Percentiles rank a stretch among this genome's conserved stretches.
Evolutionary conservation across 2,113 vertebrate genomes (phyloP).

Genomic region (Chionomys nivalis): DNA sequence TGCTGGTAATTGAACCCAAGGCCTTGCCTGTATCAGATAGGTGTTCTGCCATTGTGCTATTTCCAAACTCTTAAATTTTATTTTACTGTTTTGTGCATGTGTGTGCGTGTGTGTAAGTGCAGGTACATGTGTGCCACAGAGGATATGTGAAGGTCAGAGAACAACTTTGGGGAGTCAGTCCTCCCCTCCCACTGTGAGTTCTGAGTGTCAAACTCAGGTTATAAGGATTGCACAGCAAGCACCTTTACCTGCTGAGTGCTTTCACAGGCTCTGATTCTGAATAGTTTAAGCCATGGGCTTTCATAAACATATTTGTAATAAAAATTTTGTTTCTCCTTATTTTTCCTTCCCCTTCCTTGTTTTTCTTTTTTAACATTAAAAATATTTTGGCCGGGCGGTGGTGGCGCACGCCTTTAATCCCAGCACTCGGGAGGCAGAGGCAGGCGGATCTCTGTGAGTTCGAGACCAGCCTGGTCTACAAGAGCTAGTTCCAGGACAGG

Average conservation of each 20-base stretch:
- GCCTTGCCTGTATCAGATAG: not conserved
- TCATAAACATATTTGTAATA: slow-evolving; percentile 21
- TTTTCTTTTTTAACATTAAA: slow-evolving; percentile 20
- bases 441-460: too few species aligned
- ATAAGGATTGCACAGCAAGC: not conserved
- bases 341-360: not conserved
- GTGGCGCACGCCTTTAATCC: too few species aligned
- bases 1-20: not conserved
- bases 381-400: too few species aligned
- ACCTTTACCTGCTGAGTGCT: not conserved
- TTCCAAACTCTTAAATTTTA: not conserved
- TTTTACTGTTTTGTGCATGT: not conserved
- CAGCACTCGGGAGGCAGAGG: too few species aligned
- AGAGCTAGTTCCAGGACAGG: too few species aligned
- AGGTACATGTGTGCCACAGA: not conserved
- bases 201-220: not conserved
- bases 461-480: too few species aligned
- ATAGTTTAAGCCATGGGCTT: not conserved
- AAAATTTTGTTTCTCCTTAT: not conserved
- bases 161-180: too few species aligned
- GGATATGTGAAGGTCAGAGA: not conserved
- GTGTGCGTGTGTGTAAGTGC: not conserved
- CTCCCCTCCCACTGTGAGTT: not conserved
- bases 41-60: not conserved
- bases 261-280: not conserved